Conservation (phyloP, 1,140 invertebrate species). For the Metaphire vulgaris region DNA sequence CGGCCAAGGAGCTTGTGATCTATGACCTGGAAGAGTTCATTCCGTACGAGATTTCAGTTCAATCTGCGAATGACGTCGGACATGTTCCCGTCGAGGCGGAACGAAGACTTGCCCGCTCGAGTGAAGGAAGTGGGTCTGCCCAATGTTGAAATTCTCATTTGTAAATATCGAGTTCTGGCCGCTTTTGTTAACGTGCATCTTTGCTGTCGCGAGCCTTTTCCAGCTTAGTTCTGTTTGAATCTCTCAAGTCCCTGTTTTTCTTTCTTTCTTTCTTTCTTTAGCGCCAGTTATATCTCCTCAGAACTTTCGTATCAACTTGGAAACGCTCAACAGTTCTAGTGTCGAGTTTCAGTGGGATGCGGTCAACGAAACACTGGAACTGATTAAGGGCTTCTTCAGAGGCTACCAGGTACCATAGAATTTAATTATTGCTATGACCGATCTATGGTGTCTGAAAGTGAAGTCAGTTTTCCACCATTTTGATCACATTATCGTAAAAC, state of each 20-base stretch:
- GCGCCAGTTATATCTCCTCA: constrained; percentile 24
- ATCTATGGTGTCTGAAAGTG: too few relatives aligned
- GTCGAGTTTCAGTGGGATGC: constrained; percentile 42
- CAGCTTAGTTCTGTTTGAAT: too few relatives aligned
- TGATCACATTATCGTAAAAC: too few relatives aligned
- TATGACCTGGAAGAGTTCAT: constrained; percentile 10
- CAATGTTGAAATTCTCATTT: too few relatives aligned
- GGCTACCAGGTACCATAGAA: constrained; percentile 47
- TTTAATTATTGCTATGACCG: too few relatives aligned
- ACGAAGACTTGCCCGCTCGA: constrained; percentile 10
- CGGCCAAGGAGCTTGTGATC: constrained; percentile 24
- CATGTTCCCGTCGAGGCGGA: neutral
- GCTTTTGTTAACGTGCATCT: too few relatives aligned
- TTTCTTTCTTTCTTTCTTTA: neutral
- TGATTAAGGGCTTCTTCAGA: constrained; percentile 38
- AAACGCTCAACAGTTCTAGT: constrained; percentile 35
- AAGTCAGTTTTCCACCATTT: too few relatives aligned
- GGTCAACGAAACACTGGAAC: constrained; percentile 33
- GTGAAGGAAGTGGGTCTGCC: constrained; percentile 26
- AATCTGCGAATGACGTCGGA: constrained; percentile 17
- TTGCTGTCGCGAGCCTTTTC: too few relatives aligned
- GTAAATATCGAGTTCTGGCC: too few relatives aligned
- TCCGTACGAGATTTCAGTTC: constrained; percentile 16
- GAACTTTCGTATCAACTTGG: constrained; percentile 25
- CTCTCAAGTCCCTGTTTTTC: too few relatives aligned